These are phyloP conservation scores for Coreius guichenoti DNA, from an alignment of 2,797 vertebrate species.

Conservation along the genomic window DNA sequence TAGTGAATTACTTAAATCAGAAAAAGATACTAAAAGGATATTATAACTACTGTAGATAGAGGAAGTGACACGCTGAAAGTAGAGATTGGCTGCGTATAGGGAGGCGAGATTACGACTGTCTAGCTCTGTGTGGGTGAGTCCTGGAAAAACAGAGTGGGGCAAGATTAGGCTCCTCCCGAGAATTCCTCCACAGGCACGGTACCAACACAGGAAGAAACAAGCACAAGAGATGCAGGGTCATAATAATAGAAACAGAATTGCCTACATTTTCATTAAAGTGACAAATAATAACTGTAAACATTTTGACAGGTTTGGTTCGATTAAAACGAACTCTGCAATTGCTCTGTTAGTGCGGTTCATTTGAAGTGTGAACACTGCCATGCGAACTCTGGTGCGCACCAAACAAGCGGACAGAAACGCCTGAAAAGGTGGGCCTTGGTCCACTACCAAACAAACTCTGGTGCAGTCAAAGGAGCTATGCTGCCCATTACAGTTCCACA, in stretches of 20 bases:
- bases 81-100: conserved; percentile 18
- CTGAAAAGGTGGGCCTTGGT: background rate
- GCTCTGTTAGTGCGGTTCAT: background rate
- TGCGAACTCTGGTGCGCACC: background rate
- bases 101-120: conserved; percentile 52
- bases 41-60: background rate
- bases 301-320: background rate
- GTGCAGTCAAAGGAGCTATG: background rate
- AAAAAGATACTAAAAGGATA: conserved; percentile 22
- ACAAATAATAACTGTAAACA: background rate
- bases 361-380: background rate
- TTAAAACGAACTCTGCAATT: background rate
- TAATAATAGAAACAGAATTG: conserved; percentile 28
- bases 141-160: conserved; percentile 61
- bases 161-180: conserved; percentile 61
- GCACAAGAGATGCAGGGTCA: background rate
- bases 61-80: conserved; percentile 34
- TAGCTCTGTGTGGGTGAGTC: conserved; percentile 60
- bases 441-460: background rate
- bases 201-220: conserved; percentile 37
- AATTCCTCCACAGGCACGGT: conserved; percentile 68
- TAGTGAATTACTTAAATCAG: conserved; percentile 62
- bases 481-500: background rate
- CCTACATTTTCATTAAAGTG: conserved; percentile 18
- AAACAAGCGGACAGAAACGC: background rate